These are phyloP conservation scores for Condylostylus longicornis DNA, from an alignment of 1,140 invertebrate species.

Conservation along the genomic window DNA sequence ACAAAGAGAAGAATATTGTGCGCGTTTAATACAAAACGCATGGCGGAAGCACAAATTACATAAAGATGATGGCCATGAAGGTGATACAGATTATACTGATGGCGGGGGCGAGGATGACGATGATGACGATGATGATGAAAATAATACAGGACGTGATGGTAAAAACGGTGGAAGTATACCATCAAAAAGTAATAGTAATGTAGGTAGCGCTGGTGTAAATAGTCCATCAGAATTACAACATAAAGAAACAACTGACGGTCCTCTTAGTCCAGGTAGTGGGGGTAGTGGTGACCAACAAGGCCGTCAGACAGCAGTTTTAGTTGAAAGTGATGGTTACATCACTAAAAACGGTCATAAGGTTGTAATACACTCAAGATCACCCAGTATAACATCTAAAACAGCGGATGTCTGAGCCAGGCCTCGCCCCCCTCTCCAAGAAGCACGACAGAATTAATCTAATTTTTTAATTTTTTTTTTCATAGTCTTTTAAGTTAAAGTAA, in stretches of 20 bases:
- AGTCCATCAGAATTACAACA: background rate
- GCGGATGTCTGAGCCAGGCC: conserved; percentile 63
- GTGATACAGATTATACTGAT: conserved; percentile 15
- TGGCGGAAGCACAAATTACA: conserved; percentile 75
- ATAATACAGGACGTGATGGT: conserved; percentile 3
- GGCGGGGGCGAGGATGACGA: conserved; percentile 21
- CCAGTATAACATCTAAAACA: conserved; percentile 59
- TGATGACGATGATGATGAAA: conserved; percentile 2
- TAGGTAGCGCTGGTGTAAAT: background rate
- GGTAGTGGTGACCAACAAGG: conserved; percentile 24
- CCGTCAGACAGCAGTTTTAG: conserved; percentile 61
- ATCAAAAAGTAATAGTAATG: background rate
- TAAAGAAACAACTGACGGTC: conserved; percentile 7
- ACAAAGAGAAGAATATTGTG: conserved; percentile 91
- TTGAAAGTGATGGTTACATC: conserved; percentile 63
- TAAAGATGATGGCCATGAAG: conserved; percentile 35
- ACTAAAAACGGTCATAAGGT: conserved; percentile 77
- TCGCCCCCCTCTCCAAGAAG: conserved; percentile 39
- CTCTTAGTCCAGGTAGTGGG: conserved; percentile 19
- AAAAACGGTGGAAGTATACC: background rate
- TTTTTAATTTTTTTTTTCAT: background rate
- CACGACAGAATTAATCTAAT: conserved; percentile 30
- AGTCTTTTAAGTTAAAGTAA: background rate
- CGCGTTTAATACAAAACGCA: conserved; percentile 83
- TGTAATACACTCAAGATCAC: conserved; percentile 72